Evolutionary conservation across 2,113 vertebrate species (phyloP).

Genomic region (Periophthalmus modestus): DNA sequence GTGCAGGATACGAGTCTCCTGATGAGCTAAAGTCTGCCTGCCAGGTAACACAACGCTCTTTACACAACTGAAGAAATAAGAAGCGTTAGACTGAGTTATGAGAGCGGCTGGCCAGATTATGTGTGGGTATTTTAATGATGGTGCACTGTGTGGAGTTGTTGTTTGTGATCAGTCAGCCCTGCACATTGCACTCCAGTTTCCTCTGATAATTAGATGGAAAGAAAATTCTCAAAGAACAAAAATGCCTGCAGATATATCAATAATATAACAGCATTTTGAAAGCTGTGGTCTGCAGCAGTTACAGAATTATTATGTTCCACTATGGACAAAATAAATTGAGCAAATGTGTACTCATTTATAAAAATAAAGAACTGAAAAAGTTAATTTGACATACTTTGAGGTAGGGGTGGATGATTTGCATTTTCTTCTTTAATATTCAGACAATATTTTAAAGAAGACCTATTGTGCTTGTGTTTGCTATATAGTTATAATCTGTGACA

Average conservation of each 20-base stretch:
- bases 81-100: not conserved
- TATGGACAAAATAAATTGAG: too few relatives aligned
- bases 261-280: not conserved
- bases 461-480: too few relatives aligned
- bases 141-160: constrained; percentile 10
- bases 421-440: too few relatives aligned
- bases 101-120: not conserved
- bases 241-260: constrained; percentile 6
- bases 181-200: constrained; percentile 22
- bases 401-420: too few relatives aligned
- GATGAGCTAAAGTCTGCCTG: constrained; percentile 77
- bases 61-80: not conserved
- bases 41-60: constrained; percentile 53
- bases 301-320: too few relatives aligned
- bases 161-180: constrained; percentile 61
- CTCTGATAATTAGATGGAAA: constrained; percentile 30
- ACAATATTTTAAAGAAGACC: too few relatives aligned
- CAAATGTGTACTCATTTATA: too few relatives aligned
- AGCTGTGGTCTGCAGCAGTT: too few relatives aligned
- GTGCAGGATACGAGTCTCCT: constrained; percentile 69
- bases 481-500: too few relatives aligned
- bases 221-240: constrained; percentile 12
- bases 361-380: too few relatives aligned
- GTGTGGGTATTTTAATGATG: not conserved
- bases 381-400: too few relatives aligned